phyloP scores from a whole-genome alignment of 2,797 vertebrate species.

The Taeniopygia guttata region DNA sequence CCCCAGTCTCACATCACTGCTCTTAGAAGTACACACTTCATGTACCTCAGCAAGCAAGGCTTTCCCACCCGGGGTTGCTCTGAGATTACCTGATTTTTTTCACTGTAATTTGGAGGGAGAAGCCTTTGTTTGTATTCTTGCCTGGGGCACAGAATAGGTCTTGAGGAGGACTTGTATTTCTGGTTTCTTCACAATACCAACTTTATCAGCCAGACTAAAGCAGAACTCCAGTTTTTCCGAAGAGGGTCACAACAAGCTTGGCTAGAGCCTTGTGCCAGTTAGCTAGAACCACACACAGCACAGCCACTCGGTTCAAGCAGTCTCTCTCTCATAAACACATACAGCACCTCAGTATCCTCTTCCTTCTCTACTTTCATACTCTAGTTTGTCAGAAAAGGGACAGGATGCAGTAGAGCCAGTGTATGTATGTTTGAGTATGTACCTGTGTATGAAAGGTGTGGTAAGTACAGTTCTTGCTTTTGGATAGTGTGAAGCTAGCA shows the following conservation, averaged over 20 bases:
- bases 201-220: slow-evolving; percentile 22
- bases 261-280: neutral
- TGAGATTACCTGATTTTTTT: neutral
- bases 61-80: neutral
- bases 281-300: neutral
- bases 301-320: neutral
- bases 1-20: fast-evolving
- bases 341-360: neutral
- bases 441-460: neutral
- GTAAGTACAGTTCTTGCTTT: neutral
- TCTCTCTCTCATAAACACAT: neutral
- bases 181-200: slow-evolving; percentile 32
- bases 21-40: neutral
- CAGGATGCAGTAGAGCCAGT: neutral
- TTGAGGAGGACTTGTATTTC: slow-evolving; percentile 46
- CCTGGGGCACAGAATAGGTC: neutral
- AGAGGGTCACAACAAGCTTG: neutral
- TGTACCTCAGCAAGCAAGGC: neutral
- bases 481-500: neutral
- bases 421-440: neutral
- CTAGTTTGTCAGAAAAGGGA: neutral
- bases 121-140: neutral
- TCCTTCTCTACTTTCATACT: neutral
- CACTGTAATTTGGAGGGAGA: slow-evolving; percentile 13
- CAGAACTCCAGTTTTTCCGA: neutral